Percentiles rank a stretch among this genome's conserved stretches.
phyloP scores from a whole-genome alignment of 2,797 vertebrate species.

The Pangasius larnaudii region DNA sequence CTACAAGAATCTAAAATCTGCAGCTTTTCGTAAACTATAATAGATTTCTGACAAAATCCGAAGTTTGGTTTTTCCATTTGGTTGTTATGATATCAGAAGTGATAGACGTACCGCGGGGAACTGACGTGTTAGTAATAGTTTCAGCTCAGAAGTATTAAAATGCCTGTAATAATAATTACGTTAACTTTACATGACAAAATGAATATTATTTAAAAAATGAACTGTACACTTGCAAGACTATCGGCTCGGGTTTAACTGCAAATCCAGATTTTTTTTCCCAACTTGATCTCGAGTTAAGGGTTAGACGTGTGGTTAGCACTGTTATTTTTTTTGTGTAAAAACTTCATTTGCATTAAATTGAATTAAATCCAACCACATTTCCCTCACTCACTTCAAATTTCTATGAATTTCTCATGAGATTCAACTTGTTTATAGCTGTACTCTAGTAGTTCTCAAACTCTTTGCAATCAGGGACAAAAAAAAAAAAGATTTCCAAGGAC shows the following conservation, averaged over 20 bases:
- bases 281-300: background rate
- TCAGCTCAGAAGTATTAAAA: background rate
- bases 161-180: background rate
- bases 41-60: background rate
- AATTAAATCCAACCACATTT: background rate
- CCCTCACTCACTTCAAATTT: background rate
- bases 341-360: background rate
- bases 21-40: background rate
- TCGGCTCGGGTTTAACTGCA: background rate
- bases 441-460: background rate
- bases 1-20: slow-evolving; percentile 1
- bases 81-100: background rate
- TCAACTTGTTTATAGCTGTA: background rate
- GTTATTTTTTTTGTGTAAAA: background rate
- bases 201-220: background rate
- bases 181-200: background rate
- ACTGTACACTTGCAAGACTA: background rate
- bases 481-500: background rate
- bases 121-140: background rate
- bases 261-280: background rate
- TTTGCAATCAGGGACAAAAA: background rate
- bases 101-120: background rate
- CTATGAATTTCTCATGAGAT: background rate
- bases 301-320: background rate
- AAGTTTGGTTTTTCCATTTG: background rate